Evolutionary conservation across 2,113 vertebrate genomes (phyloP).

Genomic region (Macquaria ambigua): DNA sequence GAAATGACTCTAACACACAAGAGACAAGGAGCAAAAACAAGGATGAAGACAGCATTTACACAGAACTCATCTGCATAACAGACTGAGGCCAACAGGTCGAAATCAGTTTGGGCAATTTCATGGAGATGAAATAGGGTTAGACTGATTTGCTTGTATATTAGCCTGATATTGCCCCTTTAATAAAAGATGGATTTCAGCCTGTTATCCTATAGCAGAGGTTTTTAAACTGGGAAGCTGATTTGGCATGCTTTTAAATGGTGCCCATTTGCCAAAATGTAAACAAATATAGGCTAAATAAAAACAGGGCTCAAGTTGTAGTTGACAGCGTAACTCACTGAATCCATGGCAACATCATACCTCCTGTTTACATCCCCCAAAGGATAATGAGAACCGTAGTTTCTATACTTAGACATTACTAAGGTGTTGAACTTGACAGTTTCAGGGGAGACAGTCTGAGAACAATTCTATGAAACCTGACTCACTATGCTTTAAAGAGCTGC

Average conservation of each 20-base stretch:
- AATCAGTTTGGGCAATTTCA: not conserved
- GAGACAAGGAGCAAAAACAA: not conserved
- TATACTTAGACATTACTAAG: not conserved
- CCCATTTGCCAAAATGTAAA: not conserved
- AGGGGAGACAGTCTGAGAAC: not conserved
- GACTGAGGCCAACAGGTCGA: not conserved
- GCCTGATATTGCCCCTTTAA: not conserved
- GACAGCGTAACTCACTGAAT: not conserved
- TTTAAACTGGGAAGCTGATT: not conserved
- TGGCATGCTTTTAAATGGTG: not conserved
- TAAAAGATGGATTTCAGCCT: conserved; percentile 19
- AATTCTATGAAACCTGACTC: not conserved
- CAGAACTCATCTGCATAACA: not conserved
- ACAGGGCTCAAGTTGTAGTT: not conserved
- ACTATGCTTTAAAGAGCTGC: not conserved
- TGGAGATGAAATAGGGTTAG: not conserved
- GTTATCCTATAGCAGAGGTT: not conserved
- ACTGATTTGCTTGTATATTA: not conserved
- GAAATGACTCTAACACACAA: conserved; percentile 82
- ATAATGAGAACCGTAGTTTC: not conserved
- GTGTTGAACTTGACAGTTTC: not conserved
- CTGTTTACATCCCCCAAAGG: not conserved
- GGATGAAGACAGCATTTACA: not conserved
- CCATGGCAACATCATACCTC: not conserved
- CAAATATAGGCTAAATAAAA: not conserved